phyloP scores from a whole-genome alignment of 1,140 invertebrate genomes.

The Drosophila repleta region DNA sequence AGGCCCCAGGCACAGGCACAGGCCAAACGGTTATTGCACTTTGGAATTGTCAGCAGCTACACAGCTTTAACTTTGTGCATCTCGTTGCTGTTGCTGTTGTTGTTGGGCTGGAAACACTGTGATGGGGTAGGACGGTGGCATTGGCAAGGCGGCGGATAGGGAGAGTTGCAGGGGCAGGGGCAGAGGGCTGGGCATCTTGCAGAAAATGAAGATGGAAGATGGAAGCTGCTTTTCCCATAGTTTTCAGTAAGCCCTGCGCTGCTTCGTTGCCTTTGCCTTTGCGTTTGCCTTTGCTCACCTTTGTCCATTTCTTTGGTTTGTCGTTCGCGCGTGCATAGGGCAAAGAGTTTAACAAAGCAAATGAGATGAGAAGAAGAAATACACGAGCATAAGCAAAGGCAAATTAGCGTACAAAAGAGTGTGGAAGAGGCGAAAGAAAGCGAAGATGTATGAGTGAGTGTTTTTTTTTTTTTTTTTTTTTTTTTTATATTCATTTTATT shows the following conservation, averaged over 20 bases:
- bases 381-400: constrained; percentile 45
- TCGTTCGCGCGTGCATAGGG: constrained; percentile 22
- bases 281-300: not conserved
- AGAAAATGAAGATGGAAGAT: constrained; percentile 42
- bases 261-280: not conserved
- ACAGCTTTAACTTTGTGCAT: constrained; percentile 35
- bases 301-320: constrained; percentile 1
- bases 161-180: not conserved
- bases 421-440: constrained; percentile 37
- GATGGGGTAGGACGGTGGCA: constrained; percentile 3
- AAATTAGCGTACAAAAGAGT: constrained; percentile 54
- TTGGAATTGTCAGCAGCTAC: constrained; percentile 54
- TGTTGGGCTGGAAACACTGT: constrained; percentile 14
- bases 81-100: constrained; percentile 32
- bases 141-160: not conserved
- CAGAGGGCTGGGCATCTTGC: not conserved
- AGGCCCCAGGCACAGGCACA: constrained; percentile 29
- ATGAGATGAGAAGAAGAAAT: constrained; percentile 37
- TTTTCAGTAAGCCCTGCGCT: constrained; percentile 25
- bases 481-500: no score
- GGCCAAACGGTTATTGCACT: constrained; percentile 65
- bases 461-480: no score
- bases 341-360: constrained; percentile 27
- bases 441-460: no score
- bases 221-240: constrained; percentile 51